Base-by-base conservation (phyloP, 2,113 vertebrate genomes). In the Tupaia tana region DNA sequence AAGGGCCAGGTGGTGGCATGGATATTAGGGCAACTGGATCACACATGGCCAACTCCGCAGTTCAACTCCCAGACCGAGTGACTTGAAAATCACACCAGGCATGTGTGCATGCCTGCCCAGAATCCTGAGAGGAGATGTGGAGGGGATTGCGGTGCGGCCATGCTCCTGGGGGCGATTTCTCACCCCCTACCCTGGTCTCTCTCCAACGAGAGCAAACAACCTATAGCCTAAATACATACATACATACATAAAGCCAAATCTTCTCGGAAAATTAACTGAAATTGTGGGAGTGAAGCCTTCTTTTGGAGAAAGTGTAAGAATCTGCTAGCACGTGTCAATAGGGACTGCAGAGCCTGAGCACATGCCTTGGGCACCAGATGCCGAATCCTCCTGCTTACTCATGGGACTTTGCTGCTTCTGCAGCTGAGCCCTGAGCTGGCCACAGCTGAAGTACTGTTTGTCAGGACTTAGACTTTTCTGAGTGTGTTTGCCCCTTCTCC, bases 341-440 rank as follows among this genome's bases (percentile, higher is more conserved):
- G 25, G 25, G 4, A 9, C n/a, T 0, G 14, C 54, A 43, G 31
- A 56, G 52, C 89, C 27, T 10, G 4, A 0, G 9, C 11, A 14
- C 8, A 34, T 19, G 24, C n/a, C 31, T 25, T 24, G 34, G 34
- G 56, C 58, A 6, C 80, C 19, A 12, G 63, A 29, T 20, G 22
- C 22, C 10, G 1, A 1, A 24, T 2, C 18, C 31, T 74, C 52
- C n/a, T 56, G 77, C 22, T 74, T 6, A 0, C 19, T 2, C 31
- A 9, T 56, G 64, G 73, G 52, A 69, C n/a, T 11, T 0, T 0
- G 18, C 70, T 69, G 25, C 22, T 19, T 20, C 15, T n/a, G 73
- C 6, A 8, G n/a, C 78, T 9, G 9, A 25, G 69, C 69, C 13
- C 71, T 10, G 6, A 1, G 27, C 66, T 25, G 59, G 75, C 31